Evolutionary conservation across 2,113 vertebrate genomes (phyloP).

Genomic region (Henicopernis longicauda): DNA sequence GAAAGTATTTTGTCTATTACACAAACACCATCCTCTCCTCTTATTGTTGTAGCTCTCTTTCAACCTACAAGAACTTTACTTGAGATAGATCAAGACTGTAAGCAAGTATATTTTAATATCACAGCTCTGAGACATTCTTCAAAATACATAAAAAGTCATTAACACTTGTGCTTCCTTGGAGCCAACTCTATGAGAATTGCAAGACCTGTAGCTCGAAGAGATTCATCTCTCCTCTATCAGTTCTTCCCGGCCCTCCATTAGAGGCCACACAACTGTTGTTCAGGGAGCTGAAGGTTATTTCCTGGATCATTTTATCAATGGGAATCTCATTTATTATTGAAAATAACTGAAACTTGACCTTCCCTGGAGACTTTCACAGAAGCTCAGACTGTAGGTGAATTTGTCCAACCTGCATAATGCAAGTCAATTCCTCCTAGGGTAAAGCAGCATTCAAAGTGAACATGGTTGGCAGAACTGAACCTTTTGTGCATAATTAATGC

Average conservation of each 20-base stretch:
- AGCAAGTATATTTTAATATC: not conserved
- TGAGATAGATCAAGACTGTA: not conserved
- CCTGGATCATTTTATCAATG: conserved; percentile 49
- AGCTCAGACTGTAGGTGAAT: conserved; percentile 32
- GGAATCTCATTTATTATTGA: conserved; percentile 64
- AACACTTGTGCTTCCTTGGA: not conserved
- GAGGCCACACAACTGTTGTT: not conserved
- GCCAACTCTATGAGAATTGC: not conserved
- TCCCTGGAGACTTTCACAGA: conserved; percentile 40
- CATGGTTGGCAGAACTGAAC: not conserved
- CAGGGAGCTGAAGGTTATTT: not conserved
- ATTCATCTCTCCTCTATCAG: not conserved
- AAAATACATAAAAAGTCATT: not conserved
- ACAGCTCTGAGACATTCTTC: not conserved
- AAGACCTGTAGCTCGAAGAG: not conserved
- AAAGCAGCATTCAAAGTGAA: conserved; percentile 12
- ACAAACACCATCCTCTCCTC: not conserved
- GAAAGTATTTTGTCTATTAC: not conserved
- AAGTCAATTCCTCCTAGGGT: conserved; percentile 21
- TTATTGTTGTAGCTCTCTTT: not conserved
- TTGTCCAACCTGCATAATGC: conserved; percentile 16
- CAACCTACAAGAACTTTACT: not conserved
- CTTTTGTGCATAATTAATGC: conserved; percentile 46
- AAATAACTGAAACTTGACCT: conserved; percentile 52
- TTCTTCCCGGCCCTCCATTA: not conserved